Evolutionary conservation across 2,888 invertebrate genomes (phyloP).

Genomic region (Stenotaenia linearis): DNA sequence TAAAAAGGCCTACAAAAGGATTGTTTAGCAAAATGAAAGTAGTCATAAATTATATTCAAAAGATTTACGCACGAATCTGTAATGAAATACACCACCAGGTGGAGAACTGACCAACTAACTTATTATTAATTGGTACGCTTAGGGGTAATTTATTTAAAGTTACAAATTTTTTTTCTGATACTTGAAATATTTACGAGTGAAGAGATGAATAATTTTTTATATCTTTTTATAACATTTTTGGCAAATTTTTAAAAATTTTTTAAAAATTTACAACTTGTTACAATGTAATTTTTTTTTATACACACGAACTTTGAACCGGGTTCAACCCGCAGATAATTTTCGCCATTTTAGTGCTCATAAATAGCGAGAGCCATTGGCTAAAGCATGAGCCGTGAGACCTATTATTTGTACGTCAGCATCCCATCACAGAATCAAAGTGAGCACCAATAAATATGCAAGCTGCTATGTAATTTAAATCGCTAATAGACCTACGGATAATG

Average conservation of each 20-base stretch:
- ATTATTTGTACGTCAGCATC: conserved; percentile 2
- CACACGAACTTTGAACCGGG: background rate
- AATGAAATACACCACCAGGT: conserved; percentile 20
- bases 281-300: background rate
- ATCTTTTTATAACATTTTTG: background rate
- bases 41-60: background rate
- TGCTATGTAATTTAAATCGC: conserved; percentile 12
- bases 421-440: conserved; percentile 13
- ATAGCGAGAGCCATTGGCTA: conserved; percentile 1
- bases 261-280: background rate
- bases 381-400: background rate
- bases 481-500: conserved; percentile 3
- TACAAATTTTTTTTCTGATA: background rate
- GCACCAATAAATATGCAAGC: conserved; percentile 11
- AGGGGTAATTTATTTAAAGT: conserved; percentile 7
- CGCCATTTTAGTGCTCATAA: conserved; percentile 7
- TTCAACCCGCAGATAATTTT: conserved; percentile 4
- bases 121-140: conserved; percentile 18
- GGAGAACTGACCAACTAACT: conserved; percentile 17
- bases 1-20: background rate
- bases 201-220: background rate
- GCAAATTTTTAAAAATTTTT: background rate
- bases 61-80: background rate
- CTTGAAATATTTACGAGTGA: background rate
- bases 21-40: background rate